Conservation (phyloP, 2,113 vertebrate species). For the Campylomormyrus numenius region DNA sequence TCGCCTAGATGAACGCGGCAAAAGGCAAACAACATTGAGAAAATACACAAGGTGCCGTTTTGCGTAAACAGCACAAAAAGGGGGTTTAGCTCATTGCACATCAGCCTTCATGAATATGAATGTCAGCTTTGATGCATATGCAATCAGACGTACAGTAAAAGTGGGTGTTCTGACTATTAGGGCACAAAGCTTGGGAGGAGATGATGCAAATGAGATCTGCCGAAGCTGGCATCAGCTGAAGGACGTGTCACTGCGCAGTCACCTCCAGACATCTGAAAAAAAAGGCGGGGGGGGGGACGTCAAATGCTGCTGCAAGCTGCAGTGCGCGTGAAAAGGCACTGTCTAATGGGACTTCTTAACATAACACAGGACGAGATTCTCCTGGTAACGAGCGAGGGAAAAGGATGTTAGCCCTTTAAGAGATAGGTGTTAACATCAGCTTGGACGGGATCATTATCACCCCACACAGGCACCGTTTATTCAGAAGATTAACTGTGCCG, state of each 20-base stretch:
- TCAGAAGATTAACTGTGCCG: not conserved
- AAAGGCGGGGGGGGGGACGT: no score
- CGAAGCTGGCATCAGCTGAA: not conserved
- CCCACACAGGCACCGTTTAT: not conserved
- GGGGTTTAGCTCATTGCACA: not conserved
- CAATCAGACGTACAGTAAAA: conserved; percentile 5
- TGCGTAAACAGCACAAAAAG: not conserved
- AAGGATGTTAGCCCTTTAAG: not conserved
- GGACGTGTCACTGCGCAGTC: not conserved
- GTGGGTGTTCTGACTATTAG: not conserved
- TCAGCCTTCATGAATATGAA: conserved; percentile 9
- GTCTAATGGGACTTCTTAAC: not conserved
- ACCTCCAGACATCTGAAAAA: not conserved
- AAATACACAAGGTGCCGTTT: not conserved
- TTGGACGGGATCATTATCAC: not conserved
- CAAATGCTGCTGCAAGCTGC: not conserved
- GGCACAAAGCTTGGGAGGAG: not conserved
- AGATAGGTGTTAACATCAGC: conserved; percentile 6
- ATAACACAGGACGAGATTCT: not conserved
- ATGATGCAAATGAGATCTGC: not conserved
- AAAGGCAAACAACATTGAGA: not conserved
- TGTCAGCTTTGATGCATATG: not conserved
- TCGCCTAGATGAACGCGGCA: not conserved
- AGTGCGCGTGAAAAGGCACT: not conserved
- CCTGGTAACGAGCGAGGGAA: not conserved